Evolutionary conservation across 2,888 invertebrate genomes (phyloP), one percentile per base, ranked within the genome.

Genomic region (Gari tellinella): DNA sequence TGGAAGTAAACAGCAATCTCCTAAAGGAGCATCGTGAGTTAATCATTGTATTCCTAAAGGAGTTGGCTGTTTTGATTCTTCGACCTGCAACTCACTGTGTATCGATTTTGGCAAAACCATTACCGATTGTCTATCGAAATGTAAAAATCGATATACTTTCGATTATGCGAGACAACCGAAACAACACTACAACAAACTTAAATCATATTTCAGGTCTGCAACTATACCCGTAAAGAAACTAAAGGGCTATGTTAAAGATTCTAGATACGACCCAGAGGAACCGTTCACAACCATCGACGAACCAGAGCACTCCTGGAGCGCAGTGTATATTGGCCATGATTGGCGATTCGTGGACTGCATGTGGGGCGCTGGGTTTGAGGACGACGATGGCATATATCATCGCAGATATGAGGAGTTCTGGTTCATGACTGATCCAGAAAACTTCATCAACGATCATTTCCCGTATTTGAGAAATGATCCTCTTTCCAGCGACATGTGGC

Each of bases 321-420:
- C 77, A 8, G 81, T 82, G 2, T 77, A 64, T 31, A 46, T 79
- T 1, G 77, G 74, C 0, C 72, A 72, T 17, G 72, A 79, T 46
- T 82, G 82, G 82, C 57, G 79, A 38, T 82, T 82, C 19, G 77
- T 82, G 2, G 82, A 82, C 62, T 81, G 80, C 37, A 75, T 80
- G 1, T 82, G 82, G 82, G 82, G 82, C 31, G 43, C 79, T 0
- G 81, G 82, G 3, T 68, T 79, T 49, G 65, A 79, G 43, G 74
- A 78, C 60, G 74, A 77, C 8, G 70, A 72, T 2, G 70, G 70
- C 0, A 58, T 72, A 21, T 82, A 72, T 31, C 72, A 80, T 23
- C 62, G 60, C 37, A 43, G 57, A 26, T 79, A 78, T 37, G 74
- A 76, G 26, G 81, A 81, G 43, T 79, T 75, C 58, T 79, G 80